Percentiles rank a stretch among this genome's conserved stretches.
These are phyloP conservation scores for Alectoris magna DNA, from an alignment of 2,797 vertebrate species.

Conservation along the genomic window DNA sequence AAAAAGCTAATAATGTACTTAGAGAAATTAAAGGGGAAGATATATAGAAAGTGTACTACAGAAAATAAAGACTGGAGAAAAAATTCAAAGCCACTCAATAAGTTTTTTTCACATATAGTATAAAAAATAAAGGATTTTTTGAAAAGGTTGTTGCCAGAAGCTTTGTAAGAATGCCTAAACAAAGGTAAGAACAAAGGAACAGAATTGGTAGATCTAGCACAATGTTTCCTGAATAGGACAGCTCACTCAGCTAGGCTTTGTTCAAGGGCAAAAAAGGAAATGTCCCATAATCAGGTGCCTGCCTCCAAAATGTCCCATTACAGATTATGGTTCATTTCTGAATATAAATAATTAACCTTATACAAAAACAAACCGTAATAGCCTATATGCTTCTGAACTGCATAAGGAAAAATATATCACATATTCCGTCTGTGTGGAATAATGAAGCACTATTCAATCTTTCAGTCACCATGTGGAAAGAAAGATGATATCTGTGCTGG, in stretches of 20 bases:
- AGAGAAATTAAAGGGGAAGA: background rate
- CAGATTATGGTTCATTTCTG: background rate
- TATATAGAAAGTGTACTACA: background rate
- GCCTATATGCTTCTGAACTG: background rate
- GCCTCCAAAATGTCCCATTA: background rate
- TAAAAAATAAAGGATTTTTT: background rate
- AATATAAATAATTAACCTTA: background rate
- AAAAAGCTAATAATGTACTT: background rate
- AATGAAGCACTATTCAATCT: background rate
- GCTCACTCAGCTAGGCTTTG: background rate
- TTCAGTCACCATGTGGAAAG: background rate
- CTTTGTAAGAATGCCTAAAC: background rate
- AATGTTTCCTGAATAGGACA: background rate
- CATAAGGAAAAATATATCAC: background rate
- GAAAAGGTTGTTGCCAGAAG: background rate
- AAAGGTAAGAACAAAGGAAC: background rate
- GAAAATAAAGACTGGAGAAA: background rate
- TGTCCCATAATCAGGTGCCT: background rate
- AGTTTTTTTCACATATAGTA: accelerated
- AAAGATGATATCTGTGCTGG: background rate
- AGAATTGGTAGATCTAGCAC: background rate
- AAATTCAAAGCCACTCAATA: background rate
- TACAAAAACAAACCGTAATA: background rate
- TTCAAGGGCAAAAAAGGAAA: background rate
- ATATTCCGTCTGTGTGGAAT: background rate